Evolutionary conservation across 1,140 invertebrate species (phyloP), one percentile per base, ranked within the genome.

Genomic region (Tribolium madens): DNA sequence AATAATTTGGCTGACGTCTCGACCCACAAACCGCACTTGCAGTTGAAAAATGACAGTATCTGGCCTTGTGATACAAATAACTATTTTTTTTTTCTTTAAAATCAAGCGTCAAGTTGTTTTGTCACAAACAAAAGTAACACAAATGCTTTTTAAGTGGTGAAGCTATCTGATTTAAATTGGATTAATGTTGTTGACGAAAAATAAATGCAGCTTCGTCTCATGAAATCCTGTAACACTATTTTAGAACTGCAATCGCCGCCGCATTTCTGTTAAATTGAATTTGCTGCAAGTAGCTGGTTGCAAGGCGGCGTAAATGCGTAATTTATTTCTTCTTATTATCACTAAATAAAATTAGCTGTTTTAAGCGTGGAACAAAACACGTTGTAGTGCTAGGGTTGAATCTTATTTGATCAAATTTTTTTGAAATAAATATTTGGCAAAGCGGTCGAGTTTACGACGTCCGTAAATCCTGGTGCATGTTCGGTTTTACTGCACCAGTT

Each of bases 401-500:
- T 57, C 52, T 10, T 33, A 69, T 33, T 52, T 47, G 48, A 50
- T 33, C 14, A 72, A 72, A 72, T 48, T 52, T n/a, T 9, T 13
- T 50, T 17, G 14, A 50, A 50, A 72, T 72, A 72, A 72, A 72
- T 72, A 33, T 52, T 47, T 71, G 50, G 46, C 12, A 52, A 50
- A 50, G 12, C 3, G 70, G 26, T 10, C 36, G 70, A 72, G 17
- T 72, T 72, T 52, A 72, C n/a, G 17, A 10, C 70, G n/a, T 47
- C 13, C 68, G 42, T 72, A 72, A 72, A 72, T 72, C 50, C 47
- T 31, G 46, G 13, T 71, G 68, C 70, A 72, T 50, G 70, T 48
- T 71, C 42, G 21, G 70, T 52, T 50, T 52, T 50, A 48, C 46
- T 72, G 46, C 50, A 47, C 70, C 18, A 52, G 46, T 72, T 72